Base-by-base conservation (phyloP, 2,113 vertebrate genomes). In the Neomonachus schauinslandi region DNA sequence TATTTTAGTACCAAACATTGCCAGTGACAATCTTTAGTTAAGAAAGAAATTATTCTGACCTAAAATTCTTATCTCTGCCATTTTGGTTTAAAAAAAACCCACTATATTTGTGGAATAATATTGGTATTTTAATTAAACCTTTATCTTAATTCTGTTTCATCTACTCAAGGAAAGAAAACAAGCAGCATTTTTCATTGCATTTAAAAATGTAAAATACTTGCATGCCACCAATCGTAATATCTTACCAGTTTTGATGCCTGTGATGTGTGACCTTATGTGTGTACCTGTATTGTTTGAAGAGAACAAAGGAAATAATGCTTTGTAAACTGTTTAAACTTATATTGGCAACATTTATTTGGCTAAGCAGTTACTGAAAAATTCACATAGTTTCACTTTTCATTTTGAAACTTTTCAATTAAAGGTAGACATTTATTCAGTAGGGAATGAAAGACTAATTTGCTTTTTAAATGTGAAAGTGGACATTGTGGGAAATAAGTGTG, bases 21-120 rank as follows among this genome's bases (percentile, higher is more conserved):
- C 92, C 97, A 97, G 86, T 86, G 95, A 98, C 95, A 97, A 97
- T 98, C 97, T 96, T 96, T 93, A 97, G 95, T 97, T 98, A 79
- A 96, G 79, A 90, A 94, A 84, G 46, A 94, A 96, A 76, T 81
- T 76, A 86, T 94, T 92, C 42, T 57, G 57, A 97, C 36, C 10
- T 86, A 65, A 91, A 92, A 96, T 96, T 95, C 84, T 84, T 91
- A 94, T 91, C 63, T 96, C 71, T 91, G 39, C 57, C 85, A 79
- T 53, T 97, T 97, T 88, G 61, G 59, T 95, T 97, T 98, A 33
- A 3, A 67, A n/a, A 96, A 92, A 36, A 1, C 4, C 46, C 49
- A 65, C 55, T 96, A 21, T 95, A 67, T 63, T 95, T n/a, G 57
- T 97, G 95, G 46, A 94, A 76, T 95, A 87, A 69, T 97, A 87